Percentiles rank a stretch among this genome's conserved stretches.
These are phyloP conservation scores for Cetonia aurata DNA, from an alignment of 2,888 invertebrate genomes.

Conservation along the genomic window DNA sequence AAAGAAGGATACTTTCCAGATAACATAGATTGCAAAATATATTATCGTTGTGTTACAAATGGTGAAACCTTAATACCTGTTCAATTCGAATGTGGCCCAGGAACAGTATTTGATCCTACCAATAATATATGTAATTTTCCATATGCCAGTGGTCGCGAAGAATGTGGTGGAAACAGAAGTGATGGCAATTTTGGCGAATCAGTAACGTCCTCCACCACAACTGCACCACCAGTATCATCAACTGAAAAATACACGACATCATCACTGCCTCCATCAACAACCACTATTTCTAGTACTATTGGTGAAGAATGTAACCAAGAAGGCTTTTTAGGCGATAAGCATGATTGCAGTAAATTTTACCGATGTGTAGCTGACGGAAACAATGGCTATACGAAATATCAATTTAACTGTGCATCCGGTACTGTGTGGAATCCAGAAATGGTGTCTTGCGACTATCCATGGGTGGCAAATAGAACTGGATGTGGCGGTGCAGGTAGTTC, in stretches of 20 bases:
- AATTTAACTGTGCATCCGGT: slow-evolving; percentile 80
- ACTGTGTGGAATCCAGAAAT: slow-evolving; percentile 82
- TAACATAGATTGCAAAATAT: slow-evolving; percentile 78
- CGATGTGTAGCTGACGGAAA: slow-evolving; percentile 77
- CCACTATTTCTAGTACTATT: slow-evolving; percentile 38
- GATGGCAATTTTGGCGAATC: slow-evolving; percentile 51
- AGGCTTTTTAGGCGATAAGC: slow-evolving; percentile 79
- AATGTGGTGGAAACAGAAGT: slow-evolving; percentile 75
- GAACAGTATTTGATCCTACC: slow-evolving; percentile 80
- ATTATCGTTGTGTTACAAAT: slow-evolving; percentile 81
- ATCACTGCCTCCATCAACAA: slow-evolving; percentile 43
- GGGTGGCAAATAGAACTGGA: slow-evolving; percentile 61
- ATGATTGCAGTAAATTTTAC: slow-evolving; percentile 81
- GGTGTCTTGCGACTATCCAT: slow-evolving; percentile 79
- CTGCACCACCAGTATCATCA: slow-evolving; percentile 52
- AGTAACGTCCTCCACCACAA: slow-evolving; percentile 51
- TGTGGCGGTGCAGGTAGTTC: slow-evolving; percentile 35
- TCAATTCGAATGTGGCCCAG: slow-evolving; percentile 80
- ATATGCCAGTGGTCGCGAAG: slow-evolving; percentile 74
- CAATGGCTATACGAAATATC: slow-evolving; percentile 74
- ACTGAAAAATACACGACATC: slow-evolving; percentile 44
- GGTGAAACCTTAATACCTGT: slow-evolving; percentile 71
- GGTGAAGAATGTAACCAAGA: slow-evolving; percentile 70
- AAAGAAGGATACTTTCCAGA: slow-evolving; percentile 81
- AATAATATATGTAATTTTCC: slow-evolving; percentile 79